phyloP scores from a whole-genome alignment of 2,797 vertebrate species.

The Lacerta agilis region DNA sequence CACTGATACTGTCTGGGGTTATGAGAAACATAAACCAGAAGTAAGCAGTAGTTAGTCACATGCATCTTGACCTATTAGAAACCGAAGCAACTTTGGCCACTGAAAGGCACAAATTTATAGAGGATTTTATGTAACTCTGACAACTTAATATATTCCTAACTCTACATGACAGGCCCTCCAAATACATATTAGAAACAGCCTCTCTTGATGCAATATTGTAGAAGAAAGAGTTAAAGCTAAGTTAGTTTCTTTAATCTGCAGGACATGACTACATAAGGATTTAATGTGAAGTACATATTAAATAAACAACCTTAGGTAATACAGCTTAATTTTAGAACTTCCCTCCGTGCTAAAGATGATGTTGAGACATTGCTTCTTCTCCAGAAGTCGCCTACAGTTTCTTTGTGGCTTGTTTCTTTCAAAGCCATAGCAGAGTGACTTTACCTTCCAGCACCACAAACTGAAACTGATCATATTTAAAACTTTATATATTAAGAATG shows the following conservation, averaged over 20 bases:
- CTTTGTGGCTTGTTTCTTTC: constrained; percentile 22
- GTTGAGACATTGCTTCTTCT: neutral
- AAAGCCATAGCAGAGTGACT: neutral
- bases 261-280: constrained; percentile 15
- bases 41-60: constrained; percentile 2
- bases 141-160: constrained; percentile 14
- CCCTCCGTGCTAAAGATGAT: neutral
- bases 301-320: constrained; percentile 9
- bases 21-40: constrained; percentile 6
- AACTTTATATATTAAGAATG: neutral
- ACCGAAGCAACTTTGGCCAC: constrained; percentile 7
- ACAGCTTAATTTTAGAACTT: constrained; percentile 5
- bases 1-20: constrained; percentile 5
- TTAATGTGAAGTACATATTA: constrained; percentile 25
- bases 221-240: constrained; percentile 3
- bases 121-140: constrained; percentile 1
- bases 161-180: neutral
- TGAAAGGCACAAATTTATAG: constrained; percentile 1
- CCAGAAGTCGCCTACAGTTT: neutral
- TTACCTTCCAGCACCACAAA: neutral
- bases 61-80: constrained; percentile 2
- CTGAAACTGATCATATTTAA: constrained; percentile 10
- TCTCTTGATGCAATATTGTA: neutral
- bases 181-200: constrained; percentile 5
- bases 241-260: neutral